A percentile compares a stretch with the other conserved stretches of the same genome.
Evolutionary conservation across 2,113 vertebrate species (phyloP).

Genomic region (Sclerurus mexicanus): DNA sequence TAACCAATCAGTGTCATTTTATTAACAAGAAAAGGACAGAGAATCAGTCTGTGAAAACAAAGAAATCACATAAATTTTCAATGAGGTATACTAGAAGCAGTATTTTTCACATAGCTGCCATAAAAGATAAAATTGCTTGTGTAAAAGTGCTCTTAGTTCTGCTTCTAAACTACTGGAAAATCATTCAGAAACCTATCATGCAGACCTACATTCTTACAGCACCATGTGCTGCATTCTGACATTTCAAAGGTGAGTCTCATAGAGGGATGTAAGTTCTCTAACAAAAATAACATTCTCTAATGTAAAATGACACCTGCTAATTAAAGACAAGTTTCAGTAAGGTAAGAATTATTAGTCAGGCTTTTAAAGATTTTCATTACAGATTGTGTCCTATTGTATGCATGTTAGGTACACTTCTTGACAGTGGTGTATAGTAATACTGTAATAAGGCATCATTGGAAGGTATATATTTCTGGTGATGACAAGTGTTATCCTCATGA

Average conservation of each 20-base stretch:
- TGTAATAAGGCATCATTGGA: fast-evolving
- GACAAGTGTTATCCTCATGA: neutral
- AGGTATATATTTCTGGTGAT: neutral
- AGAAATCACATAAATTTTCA: neutral
- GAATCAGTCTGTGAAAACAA: neutral
- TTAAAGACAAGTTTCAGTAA: neutral
- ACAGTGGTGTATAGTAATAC: neutral
- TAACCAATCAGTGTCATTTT: neutral
- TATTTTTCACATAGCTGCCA: neutral
- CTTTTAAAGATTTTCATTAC: neutral
- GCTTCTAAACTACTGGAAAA: neutral
- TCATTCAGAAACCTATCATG: neutral
- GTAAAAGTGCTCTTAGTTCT: neutral
- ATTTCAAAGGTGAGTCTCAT: neutral
- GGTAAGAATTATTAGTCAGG: neutral
- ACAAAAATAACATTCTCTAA: neutral
- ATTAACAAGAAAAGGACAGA: neutral
- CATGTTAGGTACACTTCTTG: neutral
- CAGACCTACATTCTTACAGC: neutral
- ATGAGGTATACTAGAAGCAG: neutral
- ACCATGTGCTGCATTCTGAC: neutral
- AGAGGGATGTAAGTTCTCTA: neutral
- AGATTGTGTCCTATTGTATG: neutral
- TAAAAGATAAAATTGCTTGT: neutral
- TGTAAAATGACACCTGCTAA: neutral